phyloP scores from a whole-genome alignment of 1,140 invertebrate genomes.

The Neodiprion pinetum region DNA sequence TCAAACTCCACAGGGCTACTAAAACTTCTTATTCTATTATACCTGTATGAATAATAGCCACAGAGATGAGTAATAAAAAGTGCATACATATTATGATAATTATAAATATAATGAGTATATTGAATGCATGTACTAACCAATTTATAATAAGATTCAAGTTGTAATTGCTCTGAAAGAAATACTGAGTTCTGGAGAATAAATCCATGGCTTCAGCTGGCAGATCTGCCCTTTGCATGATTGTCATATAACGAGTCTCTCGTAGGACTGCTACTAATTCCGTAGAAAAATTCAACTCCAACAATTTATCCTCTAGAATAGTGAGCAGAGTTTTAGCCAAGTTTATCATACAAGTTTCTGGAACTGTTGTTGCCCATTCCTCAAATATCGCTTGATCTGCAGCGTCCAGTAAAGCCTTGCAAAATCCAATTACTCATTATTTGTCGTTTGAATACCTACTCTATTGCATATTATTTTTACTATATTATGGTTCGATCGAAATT shows the following conservation, averaged over 20 bases:
- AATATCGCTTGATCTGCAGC: slow-evolving; percentile 41
- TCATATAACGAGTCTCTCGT: slow-evolving; percentile 71
- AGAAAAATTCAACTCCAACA: slow-evolving; percentile 44
- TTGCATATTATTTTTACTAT: slow-evolving; percentile 19
- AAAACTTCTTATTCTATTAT: slow-evolving; percentile 65
- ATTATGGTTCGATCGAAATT: no score
- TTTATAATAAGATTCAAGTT: slow-evolving; percentile 41
- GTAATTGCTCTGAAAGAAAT: slow-evolving; percentile 41
- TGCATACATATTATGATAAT: no score
- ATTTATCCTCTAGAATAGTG: slow-evolving; percentile 29
- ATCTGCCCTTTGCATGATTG: slow-evolving; percentile 64
- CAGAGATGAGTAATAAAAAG: background rate
- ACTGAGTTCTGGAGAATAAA: slow-evolving; percentile 53
- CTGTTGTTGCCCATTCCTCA: slow-evolving; percentile 38
- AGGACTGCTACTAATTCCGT: slow-evolving; percentile 48
- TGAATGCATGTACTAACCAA: slow-evolving; percentile 54
- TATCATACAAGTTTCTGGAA: slow-evolving; percentile 32
- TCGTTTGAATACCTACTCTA: background rate
- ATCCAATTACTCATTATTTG: background rate
- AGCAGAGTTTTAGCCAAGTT: slow-evolving; percentile 41
- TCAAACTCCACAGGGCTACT: slow-evolving; percentile 65
- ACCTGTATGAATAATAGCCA: slow-evolving; percentile 47
- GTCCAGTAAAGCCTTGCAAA: slow-evolving; percentile 33
- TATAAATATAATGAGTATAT: slow-evolving; percentile 53
- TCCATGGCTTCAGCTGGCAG: slow-evolving; percentile 65